A percentile compares a stretch with the other conserved stretches of the same genome.
Conservation (phyloP, 2,113 vertebrate species). For the Urocynchramus pylzowi region DNA sequence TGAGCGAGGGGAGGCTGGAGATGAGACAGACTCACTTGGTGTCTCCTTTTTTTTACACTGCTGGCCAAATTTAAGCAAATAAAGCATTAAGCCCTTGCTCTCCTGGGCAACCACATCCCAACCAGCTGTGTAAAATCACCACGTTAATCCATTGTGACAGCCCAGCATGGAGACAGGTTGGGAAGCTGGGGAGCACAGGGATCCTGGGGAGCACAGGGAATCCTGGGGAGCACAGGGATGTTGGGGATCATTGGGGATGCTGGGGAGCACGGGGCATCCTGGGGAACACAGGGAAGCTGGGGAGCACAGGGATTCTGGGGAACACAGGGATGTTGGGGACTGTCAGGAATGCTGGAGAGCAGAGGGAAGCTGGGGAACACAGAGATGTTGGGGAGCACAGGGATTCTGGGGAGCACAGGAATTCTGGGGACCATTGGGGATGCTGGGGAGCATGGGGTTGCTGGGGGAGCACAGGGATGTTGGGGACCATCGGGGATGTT, state of each 20-base stretch:
- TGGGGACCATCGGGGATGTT: too few species aligned
- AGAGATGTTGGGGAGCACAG: too few species aligned
- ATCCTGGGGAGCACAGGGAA: neutral
- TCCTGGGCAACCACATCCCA: neutral
- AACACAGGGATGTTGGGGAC: neutral
- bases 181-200: neutral
- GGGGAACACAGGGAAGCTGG: too few species aligned
- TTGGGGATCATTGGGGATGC: too few species aligned
- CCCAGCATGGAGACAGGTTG: rapidly evolving
- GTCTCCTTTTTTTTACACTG: rapidly evolving
- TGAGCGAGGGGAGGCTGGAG: neutral
- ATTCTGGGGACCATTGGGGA: too few species aligned
- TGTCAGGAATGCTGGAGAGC: too few species aligned
- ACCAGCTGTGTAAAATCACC: neutral
- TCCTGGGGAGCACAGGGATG: too few species aligned
- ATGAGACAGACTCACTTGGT: rapidly evolving
- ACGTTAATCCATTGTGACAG: rapidly evolving
- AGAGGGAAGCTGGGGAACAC: neutral
- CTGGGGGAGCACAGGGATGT: too few species aligned
- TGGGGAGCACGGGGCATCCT: too few species aligned
- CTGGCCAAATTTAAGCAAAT: rapidly evolving
- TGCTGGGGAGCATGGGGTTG: too few species aligned
- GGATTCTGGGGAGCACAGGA: too few species aligned
- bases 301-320: too few species aligned
- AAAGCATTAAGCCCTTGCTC: rapidly evolving